A percentile compares a stretch with the other conserved stretches of the same genome.
phyloP scores from a whole-genome alignment of 2,113 vertebrate species.

The Laterallus jamaicensis region DNA sequence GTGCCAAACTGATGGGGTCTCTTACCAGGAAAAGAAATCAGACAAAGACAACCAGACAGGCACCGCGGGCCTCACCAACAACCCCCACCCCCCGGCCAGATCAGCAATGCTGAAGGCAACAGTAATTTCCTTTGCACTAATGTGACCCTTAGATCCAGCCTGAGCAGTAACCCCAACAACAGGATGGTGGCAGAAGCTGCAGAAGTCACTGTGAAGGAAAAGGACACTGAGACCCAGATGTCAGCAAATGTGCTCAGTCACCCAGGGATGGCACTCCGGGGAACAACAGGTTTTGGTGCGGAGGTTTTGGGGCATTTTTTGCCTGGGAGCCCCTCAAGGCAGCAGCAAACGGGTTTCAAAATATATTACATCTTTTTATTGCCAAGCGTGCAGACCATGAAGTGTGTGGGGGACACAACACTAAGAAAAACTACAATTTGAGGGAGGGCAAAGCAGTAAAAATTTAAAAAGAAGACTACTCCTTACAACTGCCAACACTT shows the following conservation, averaged over 20 bases:
- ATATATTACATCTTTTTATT: constrained; percentile 84
- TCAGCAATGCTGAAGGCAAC: background rate
- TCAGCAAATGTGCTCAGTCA: background rate
- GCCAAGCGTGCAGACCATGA: constrained; percentile 75
- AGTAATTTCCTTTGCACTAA: background rate
- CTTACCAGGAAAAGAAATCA: background rate
- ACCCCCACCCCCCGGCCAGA: background rate
- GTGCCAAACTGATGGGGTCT: accelerated
- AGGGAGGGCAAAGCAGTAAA: constrained; percentile 68
- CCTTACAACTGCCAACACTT: constrained; percentile 72
- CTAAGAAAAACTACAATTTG: constrained; percentile 67
- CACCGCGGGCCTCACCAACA: background rate
- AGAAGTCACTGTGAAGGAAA: background rate
- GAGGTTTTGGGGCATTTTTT: background rate
- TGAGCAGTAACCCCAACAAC: background rate
- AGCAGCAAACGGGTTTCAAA: constrained; percentile 79
- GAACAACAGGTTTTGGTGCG: background rate
- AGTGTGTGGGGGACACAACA: constrained; percentile 67
- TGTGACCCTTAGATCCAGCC: background rate
- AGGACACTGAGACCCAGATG: background rate
- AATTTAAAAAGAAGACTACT: constrained; percentile 65
- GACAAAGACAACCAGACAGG: background rate
- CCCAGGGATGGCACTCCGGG: background rate
- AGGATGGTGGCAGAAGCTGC: background rate
- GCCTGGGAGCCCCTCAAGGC: constrained; percentile 49